Evolutionary conservation across 2,797 vertebrate genomes (phyloP).

Genomic region (Scleropages formosus): DNA sequence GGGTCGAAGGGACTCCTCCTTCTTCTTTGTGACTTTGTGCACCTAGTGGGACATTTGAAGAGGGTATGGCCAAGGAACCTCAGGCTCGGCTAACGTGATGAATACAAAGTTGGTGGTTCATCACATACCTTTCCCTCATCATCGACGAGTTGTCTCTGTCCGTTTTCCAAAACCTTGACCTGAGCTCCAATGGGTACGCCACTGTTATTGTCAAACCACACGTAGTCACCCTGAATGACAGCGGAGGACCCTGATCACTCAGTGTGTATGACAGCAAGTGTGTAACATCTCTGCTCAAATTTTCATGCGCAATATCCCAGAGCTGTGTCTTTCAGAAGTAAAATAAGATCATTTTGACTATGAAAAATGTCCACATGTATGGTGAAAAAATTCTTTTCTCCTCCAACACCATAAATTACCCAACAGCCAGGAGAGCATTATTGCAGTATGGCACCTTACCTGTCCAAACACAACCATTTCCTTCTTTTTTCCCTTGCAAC

Average conservation of each 20-base stretch:
- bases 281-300: too few relatives aligned
- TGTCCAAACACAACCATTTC: conserved; percentile 68
- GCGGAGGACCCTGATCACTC: background rate
- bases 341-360: too few relatives aligned
- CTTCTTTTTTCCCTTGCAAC: conserved; percentile 9
- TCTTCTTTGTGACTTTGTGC: conserved; percentile 76
- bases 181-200: conserved; percentile 80
- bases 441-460: conserved; percentile 51
- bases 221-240: conserved; percentile 79
- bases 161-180: conserved; percentile 72
- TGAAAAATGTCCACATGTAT: background rate
- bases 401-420: background rate
- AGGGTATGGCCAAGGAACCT: background rate
- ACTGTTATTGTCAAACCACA: conserved; percentile 77
- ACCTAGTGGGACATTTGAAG: conserved; percentile 63
- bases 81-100: too few relatives aligned
- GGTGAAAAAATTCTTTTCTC: background rate
- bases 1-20: conserved; percentile 58
- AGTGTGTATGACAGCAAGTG: too few relatives aligned
- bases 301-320: too few relatives aligned
- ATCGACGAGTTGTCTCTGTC: conserved; percentile 74
- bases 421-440: background rate
- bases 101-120: too few relatives aligned
- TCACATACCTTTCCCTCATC: conserved; percentile 87
- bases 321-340: too few relatives aligned